These are phyloP conservation scores for Macrosiphum euphorbiae DNA, from an alignment of 2,888 invertebrate species.

Conservation along the genomic window DNA sequence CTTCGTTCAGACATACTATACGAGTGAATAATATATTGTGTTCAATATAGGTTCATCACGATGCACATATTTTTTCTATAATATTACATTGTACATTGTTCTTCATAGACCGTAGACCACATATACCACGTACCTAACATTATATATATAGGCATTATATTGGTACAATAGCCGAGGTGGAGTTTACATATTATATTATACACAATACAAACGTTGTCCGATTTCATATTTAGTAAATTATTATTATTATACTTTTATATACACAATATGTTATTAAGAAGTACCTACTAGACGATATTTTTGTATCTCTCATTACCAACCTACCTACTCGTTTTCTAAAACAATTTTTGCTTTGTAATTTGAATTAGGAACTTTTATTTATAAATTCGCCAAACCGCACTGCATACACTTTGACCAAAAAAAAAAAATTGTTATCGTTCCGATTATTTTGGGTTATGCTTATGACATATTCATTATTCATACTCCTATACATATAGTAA, in stretches of 20 bases:
- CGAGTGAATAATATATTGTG: not conserved
- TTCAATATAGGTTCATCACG: not conserved
- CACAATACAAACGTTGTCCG: not conserved
- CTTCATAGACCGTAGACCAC: not conserved
- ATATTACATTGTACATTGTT: not conserved
- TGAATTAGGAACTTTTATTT: not conserved
- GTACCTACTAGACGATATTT: not conserved
- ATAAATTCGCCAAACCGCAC: not conserved
- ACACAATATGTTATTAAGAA: not conserved
- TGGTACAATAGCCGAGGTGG: not conserved
- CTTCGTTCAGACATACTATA: not conserved
- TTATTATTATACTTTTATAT: not conserved
- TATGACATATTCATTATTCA: not conserved
- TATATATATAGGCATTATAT: not conserved
- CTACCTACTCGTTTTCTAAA: not conserved
- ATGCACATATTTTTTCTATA: not conserved
- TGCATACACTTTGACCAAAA: not conserved
- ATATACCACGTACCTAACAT: not conserved
- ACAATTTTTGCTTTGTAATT: not conserved
- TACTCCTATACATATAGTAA: not conserved
- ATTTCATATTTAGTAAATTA: not conserved
- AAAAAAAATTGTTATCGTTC: not conserved
- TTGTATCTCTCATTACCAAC: not conserved
- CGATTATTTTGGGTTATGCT: not conserved
- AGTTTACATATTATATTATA: conserved; percentile 3